phyloP scores from a whole-genome alignment of 2,797 vertebrate genomes.

The Myripristis murdjan region DNA sequence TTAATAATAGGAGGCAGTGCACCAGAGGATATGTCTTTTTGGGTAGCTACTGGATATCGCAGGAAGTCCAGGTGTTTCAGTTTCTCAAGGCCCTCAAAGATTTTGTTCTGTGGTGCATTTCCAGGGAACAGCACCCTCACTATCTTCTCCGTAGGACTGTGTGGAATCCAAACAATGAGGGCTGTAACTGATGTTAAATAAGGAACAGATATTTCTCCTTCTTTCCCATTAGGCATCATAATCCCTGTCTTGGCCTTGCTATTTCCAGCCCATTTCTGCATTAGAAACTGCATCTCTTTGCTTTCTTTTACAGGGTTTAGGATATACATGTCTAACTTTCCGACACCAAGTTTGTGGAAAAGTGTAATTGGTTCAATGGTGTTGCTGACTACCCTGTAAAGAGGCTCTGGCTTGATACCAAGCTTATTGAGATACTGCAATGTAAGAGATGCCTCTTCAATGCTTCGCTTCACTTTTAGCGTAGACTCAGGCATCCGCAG shows the following conservation, averaged over 20 bases:
- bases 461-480: slow-evolving; percentile 96
- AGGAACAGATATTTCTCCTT: slow-evolving; percentile 98
- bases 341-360: slow-evolving; percentile 98
- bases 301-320: slow-evolving; percentile 98
- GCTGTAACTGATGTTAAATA: slow-evolving; percentile 98
- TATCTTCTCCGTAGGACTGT: slow-evolving; percentile 95
- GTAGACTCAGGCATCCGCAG: slow-evolving; percentile 93
- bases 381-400: slow-evolving; percentile 94
- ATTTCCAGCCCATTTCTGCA: slow-evolving; percentile 99
- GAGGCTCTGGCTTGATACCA: slow-evolving; percentile 94
- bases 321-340: slow-evolving; percentile 97
- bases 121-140: slow-evolving; percentile 98
- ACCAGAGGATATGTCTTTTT: slow-evolving; percentile 93
- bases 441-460: slow-evolving; percentile 96
- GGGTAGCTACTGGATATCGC: slow-evolving; percentile 95
- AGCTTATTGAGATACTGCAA: slow-evolving; percentile 95
- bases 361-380: slow-evolving; percentile 96
- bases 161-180: slow-evolving; percentile 97
- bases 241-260: slow-evolving; percentile 99
- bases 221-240: slow-evolving; percentile 93
- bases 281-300: slow-evolving; percentile 99
- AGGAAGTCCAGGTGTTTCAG: slow-evolving; percentile 96
- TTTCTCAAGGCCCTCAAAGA: slow-evolving; percentile 98
- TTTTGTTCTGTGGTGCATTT: slow-evolving; percentile 99
- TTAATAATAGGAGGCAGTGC: slow-evolving; percentile 90